Evolutionary conservation across 2,888 invertebrate genomes (phyloP), one percentile per base, ranked within the genome.

Genomic region (Meiosimyza platycephala): DNA sequence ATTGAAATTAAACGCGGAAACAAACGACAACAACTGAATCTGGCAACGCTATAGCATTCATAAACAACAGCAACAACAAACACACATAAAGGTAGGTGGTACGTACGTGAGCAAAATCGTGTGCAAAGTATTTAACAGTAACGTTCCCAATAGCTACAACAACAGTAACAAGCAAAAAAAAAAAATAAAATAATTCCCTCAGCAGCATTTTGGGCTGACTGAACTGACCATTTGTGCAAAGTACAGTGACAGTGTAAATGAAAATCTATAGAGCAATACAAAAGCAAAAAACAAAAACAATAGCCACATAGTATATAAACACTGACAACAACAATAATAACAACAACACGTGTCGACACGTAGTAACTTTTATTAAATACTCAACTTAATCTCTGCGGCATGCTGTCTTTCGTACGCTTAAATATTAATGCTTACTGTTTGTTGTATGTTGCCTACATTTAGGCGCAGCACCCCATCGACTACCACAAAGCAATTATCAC

Each of bases 381-480:
- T 54, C 28, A 22, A 7, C 22, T 12, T 65, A 33, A 33, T 60
- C 60, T 60, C n/a, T 40, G 40, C 40, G 40, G 9, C 51, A 22
- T 51, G 64, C 28, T 51, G 64, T 51, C 64, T 51, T 50, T 16
- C n/a, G 18, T 64, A 22, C 48, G 40, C 40, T 28, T 28, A 28
- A 9, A 40, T 40, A 9, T 28, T 3, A 28, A 28, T 40, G 40
- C 40, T 40, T 40, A 1, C 9, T 40, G 40, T 40, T 40, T 2
- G 28, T 47, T 66, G 33, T 55, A 2, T 48, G 55, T 57, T 40
- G 57, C 67, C 55, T 57, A 54, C 47, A 40, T 57, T 57, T 16
- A 22, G 48, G 66, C 40, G 33, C 47, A 16, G 13, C 13, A 28
- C 33, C 18, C 9, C 9, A 6, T 47, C 16, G 1, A 63, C 7